Base-by-base conservation (phyloP, 2,797 vertebrate genomes). In the Takifugu rubripes region DNA sequence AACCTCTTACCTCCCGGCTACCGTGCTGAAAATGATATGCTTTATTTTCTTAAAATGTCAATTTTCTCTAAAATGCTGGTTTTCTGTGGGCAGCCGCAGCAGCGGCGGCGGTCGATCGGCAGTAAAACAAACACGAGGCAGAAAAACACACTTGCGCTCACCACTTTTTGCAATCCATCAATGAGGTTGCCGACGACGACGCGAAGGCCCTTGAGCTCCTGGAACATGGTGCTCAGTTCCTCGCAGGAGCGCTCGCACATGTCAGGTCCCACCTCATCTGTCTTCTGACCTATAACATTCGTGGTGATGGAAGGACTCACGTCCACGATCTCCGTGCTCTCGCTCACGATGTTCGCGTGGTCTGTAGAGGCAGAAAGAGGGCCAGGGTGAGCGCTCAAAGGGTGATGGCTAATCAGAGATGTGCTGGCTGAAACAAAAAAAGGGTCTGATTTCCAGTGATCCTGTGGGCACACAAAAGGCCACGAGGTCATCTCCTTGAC, bases 161-260 rank as follows among this genome's bases (percentile, higher is more conserved):
- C 97, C 93, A 99, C 95, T 94, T 92, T 96, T 52, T 93, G 93
- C 66, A 99, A 84, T 59, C 93, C 95, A 36, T 97, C 94, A 33
- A 92, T 94, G 33, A 99, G 92, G 79, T 94, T 94, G 64, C 91
- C 93, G 62, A 99, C 95, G 5, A 98, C 77, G 0, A 94, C 86
- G 0, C 93, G 94, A 3, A 99, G 89, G 33, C 96, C 94, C 0
- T 94, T 93, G 49, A 99, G 93, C 80, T 99, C 97, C 0, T 92
- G 92, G 74, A 96, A 93, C 95, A 98, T 95, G 4, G 85, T 89
- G 68, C 92, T 92, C 42, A 99, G 90, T 58, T 99, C 96, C 65
- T 96, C 95, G 0, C 97, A 99, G 52, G 97, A 98, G 11, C 91
- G 95, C 50, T 96, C 94, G 2, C 97, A 99, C 84, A 96, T 94